Percentiles rank a stretch among this genome's conserved stretches.
phyloP scores from a whole-genome alignment of 2,888 invertebrate species.

The Heliconius aoede region DNA sequence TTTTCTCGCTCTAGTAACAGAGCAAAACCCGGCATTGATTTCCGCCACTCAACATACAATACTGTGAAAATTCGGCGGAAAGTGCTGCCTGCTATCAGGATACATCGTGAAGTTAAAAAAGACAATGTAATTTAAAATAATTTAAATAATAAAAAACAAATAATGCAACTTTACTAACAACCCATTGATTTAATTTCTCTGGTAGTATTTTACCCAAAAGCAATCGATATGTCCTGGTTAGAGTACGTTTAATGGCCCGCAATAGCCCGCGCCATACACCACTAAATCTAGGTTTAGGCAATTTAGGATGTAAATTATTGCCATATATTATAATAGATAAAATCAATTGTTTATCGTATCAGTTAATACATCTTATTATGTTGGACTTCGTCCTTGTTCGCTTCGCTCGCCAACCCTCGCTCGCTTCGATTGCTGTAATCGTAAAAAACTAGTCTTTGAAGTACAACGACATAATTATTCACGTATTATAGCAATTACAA shows the following conservation, averaged over 20 bases:
- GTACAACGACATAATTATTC: not conserved
- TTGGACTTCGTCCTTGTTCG: not conserved
- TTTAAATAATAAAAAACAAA: not conserved
- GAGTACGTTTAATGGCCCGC: constrained; percentile 68
- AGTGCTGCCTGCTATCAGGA: no score
- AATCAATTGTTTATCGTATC: constrained; percentile 21
- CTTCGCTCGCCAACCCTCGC: not conserved
- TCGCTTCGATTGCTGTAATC: not conserved
- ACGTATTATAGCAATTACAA: not conserved
- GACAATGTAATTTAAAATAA: not conserved
- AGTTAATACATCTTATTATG: not conserved
- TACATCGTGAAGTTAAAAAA: no score
- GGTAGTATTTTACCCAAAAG: constrained; percentile 67
- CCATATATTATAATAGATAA: constrained; percentile 26
- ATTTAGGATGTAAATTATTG: constrained; percentile 46
- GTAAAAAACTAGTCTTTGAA: not conserved
- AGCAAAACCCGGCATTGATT: no score
- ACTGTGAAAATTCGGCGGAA: no score
- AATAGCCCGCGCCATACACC: constrained; percentile 53
- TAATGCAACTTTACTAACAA: constrained; percentile 6
- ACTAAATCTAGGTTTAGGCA: constrained; percentile 51
- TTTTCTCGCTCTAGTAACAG: no score
- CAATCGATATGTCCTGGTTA: constrained; percentile 66
- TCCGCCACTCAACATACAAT: no score
- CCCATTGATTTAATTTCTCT: constrained; percentile 35